Base-by-base conservation (phyloP, 2,797 vertebrate species). In the Channallabes apus region DNA sequence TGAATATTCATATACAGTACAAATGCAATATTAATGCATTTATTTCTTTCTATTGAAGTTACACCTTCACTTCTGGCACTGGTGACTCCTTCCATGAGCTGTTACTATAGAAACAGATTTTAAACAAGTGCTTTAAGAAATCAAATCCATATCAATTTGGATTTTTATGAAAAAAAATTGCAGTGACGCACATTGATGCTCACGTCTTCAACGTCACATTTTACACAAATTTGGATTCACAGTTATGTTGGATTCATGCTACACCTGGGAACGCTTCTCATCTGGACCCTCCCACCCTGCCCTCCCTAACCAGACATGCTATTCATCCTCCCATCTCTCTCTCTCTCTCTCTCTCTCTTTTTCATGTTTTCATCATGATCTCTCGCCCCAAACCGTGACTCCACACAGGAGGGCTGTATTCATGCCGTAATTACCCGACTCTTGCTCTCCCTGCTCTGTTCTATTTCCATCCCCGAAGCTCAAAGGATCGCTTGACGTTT, bases 341-440 rank as follows among this genome's bases (percentile, higher is more conserved):
- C 82, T 82, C 68, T 84, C 83, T 51, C 54, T 61, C 35, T 56
- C 11, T 61, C 58, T 83, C 67, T 71, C 72, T 77, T 35, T 69
- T 24, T 77, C 68, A 69, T 38, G 27, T 81, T 83, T 83, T 64
- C 38, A 15, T 41, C 78, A 46, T 22, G 8, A 59, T 69, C 62
- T 51, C 71, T 81, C 46, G 35, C 84, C 65, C 58, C 72, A 18
- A 61, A 65, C 73, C 9, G 24, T 6, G 59, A 71, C 41, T 69
- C 56, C 32, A 72, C 56, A 62, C 58, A 38, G 82, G 79, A 80
- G 72, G 62, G 65, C 65, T 51, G 24, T 41, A 83, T 86, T 86
- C 82, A 83, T 73, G 68, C 32, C 22, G 4, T 86, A 86, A 86
- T 86, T 86, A 83, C 85, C 67, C 82, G 9, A 65, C 67, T 73